Evolutionary conservation across 2,113 vertebrate species (phyloP).

Genomic region (Menura novaehollandiae): DNA sequence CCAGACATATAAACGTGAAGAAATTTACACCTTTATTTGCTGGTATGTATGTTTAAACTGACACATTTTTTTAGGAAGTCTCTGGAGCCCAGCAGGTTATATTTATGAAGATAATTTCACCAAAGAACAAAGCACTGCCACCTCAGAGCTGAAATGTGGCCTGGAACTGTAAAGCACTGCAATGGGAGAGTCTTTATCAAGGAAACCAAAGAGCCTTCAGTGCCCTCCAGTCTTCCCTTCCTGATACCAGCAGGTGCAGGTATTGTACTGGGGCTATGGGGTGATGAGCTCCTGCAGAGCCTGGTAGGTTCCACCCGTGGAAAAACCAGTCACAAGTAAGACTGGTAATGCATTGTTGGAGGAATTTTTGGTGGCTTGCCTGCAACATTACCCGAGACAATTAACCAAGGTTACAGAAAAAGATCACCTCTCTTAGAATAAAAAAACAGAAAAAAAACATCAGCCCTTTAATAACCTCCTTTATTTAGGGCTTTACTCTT

Average conservation of each 20-base stretch:
- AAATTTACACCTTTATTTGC: background rate
- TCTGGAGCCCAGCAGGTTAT: background rate
- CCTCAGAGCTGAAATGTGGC: background rate
- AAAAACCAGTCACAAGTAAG: background rate
- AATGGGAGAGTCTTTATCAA: background rate
- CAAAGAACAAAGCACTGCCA: background rate
- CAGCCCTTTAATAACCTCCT: background rate
- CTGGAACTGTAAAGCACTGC: background rate
- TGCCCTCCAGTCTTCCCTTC: background rate
- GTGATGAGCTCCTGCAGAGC: background rate
- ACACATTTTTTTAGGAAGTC: background rate
- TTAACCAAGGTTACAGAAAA: background rate
- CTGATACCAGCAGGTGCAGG: background rate
- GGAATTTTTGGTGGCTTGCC: background rate
- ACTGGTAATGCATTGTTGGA: background rate
- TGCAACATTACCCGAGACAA: background rate
- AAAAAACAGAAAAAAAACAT: background rate
- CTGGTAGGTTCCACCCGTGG: background rate
- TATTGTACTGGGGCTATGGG: rapidly evolving
- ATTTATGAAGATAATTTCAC: background rate
- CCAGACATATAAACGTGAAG: background rate
- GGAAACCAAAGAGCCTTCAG: background rate
- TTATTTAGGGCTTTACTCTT: background rate
- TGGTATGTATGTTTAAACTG: background rate
- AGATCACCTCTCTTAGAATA: background rate